Conservation (phyloP, 2,797 vertebrate genomes). For the Anniella stebbinsi region DNA sequence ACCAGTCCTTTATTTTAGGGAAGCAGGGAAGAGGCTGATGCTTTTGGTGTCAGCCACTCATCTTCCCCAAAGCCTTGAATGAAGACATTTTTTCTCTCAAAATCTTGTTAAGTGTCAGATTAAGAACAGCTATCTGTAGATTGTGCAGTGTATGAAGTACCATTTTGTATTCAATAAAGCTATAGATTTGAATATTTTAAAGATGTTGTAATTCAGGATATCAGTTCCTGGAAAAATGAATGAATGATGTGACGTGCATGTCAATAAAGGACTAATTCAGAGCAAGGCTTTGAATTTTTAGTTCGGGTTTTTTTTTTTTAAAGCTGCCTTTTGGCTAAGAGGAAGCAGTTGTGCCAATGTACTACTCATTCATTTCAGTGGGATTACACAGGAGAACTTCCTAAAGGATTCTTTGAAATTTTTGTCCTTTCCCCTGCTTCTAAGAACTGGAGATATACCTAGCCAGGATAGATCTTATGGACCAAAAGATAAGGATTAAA, state of each 20-base stretch:
- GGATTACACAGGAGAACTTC: neutral
- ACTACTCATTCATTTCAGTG: neutral
- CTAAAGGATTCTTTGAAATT: neutral
- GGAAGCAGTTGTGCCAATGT: neutral
- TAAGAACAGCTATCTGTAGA: too few relatives aligned
- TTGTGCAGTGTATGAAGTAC: too few relatives aligned
- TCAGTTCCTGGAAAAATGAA: neutral
- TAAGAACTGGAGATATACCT: neutral
- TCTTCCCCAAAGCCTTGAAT: neutral
- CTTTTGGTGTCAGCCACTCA: neutral
- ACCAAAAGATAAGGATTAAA: neutral
- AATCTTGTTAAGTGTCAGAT: too few relatives aligned
- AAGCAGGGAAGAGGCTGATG: neutral
- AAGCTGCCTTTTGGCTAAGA: neutral
- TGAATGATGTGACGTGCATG: neutral
- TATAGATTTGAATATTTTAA: too few relatives aligned
- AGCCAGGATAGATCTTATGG: neutral
- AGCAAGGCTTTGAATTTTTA: neutral
- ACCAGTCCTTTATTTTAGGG: neutral
- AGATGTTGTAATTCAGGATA: neutral
- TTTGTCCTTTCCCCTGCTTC: neutral
- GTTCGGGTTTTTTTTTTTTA: neutral
- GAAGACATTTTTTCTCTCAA: too few relatives aligned
- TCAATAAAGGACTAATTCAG: neutral
- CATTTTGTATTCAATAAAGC: too few relatives aligned